Evolutionary conservation across 2,113 vertebrate species (phyloP).

Genomic region (Microcebus ravelobensis): DNA sequence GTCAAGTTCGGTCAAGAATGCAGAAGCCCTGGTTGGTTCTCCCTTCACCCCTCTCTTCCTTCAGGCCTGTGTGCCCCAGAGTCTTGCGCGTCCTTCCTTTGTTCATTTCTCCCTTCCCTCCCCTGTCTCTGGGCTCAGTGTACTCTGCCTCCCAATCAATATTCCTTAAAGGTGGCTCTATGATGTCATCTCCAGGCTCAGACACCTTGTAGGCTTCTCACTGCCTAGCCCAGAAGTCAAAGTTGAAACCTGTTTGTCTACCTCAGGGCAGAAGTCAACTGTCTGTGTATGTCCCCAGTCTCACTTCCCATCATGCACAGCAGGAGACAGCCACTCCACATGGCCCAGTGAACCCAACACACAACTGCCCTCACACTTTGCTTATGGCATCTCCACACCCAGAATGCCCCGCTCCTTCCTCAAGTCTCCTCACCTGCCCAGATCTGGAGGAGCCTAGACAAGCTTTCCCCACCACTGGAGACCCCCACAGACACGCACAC

Average conservation of each 20-base stretch:
- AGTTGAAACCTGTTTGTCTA: background rate
- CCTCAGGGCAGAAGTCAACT: background rate
- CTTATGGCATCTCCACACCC: background rate
- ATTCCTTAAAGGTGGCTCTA: background rate
- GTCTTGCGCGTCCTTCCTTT: background rate
- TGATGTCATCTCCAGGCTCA: background rate
- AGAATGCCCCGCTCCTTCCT: background rate
- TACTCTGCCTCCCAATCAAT: background rate
- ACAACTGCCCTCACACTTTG: background rate
- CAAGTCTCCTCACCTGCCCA: background rate
- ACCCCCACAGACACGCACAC: fast-evolving
- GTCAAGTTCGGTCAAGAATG: no score
- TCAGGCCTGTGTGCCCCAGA: fast-evolving
- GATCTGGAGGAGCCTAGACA: fast-evolving
- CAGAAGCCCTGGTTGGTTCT: background rate
- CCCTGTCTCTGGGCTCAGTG: background rate
- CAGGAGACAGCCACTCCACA: background rate
- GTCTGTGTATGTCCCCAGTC: background rate
- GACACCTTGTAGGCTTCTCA: background rate
- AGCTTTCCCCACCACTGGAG: fast-evolving
- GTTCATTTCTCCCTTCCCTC: background rate
- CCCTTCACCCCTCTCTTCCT: background rate
- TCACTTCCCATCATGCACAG: background rate
- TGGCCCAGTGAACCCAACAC: background rate
- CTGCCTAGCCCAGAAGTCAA: background rate